A percentile compares a stretch with the other conserved stretches of the same genome.
Evolutionary conservation across 2,113 vertebrate species (phyloP).

Genomic region (Anguilla japonica): DNA sequence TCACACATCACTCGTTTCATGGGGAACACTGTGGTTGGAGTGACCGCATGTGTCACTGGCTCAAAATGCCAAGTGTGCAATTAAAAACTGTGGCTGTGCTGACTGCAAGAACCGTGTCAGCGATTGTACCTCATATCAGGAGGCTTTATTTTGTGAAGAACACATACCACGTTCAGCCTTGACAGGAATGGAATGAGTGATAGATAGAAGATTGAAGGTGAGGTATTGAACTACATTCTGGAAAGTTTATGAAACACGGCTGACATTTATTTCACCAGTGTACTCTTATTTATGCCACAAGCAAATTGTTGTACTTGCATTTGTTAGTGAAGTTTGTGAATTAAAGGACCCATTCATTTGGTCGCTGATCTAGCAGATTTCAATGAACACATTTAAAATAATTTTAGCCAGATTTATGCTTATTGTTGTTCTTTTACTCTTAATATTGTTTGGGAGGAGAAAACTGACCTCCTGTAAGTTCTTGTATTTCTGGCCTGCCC

Average conservation of each 20-base stretch:
- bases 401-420: not conserved
- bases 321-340: not conserved
- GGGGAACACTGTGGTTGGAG: not conserved
- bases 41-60: not conserved
- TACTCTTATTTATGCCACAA: not conserved
- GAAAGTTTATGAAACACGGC: not conserved
- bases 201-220: not conserved
- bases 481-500: too few relatives aligned
- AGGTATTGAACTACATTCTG: not conserved
- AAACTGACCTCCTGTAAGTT: too few relatives aligned
- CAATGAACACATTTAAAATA: not conserved
- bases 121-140: not conserved
- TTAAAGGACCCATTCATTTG: not conserved
- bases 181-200: not conserved
- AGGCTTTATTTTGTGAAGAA: not conserved
- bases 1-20: not conserved
- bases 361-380: not conserved
- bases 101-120: not conserved
- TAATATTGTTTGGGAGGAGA: too few relatives aligned
- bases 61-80: not conserved
- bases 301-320: not conserved
- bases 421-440: not conserved
- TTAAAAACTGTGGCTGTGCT: not conserved
- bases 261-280: constrained; percentile 14
- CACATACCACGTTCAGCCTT: not conserved